phyloP scores from a whole-genome alignment of 2,888 invertebrate genomes.

The Folsomia candida region DNA sequence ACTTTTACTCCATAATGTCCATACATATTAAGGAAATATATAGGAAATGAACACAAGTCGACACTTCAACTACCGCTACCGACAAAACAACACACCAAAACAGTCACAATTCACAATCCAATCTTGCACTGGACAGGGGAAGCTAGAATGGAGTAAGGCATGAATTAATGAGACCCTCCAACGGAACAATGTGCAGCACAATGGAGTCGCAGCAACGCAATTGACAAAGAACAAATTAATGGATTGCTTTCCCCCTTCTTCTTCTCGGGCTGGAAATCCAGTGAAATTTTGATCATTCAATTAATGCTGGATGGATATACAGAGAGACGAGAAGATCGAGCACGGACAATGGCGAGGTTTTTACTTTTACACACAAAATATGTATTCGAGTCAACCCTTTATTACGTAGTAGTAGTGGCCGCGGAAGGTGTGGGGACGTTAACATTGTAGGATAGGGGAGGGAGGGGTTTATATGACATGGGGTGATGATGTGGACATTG shows the following conservation, averaged over 20 bases:
- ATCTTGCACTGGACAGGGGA: not conserved
- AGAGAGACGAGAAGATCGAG: not conserved
- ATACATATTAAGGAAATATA: not conserved
- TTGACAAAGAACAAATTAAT: constrained; percentile 26
- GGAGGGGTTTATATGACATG: no score
- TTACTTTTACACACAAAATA: constrained; percentile 2
- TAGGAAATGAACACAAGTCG: not conserved
- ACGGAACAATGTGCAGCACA: not conserved
- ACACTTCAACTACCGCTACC: not conserved
- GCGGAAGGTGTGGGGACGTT: no score
- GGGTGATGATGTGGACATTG: no score
- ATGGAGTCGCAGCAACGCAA: not conserved
- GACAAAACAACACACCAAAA: not conserved
- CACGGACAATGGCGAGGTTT: not conserved
- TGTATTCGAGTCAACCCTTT: not conserved
- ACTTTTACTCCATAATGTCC: not conserved
- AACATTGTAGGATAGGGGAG: not conserved
- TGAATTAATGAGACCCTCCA: not conserved
- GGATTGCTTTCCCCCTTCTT: constrained; percentile 32
- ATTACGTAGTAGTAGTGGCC: not conserved
- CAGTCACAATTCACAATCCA: not conserved
- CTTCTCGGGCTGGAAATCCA: not conserved
- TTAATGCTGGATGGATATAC: not conserved
- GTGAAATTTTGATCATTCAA: constrained; percentile 1
- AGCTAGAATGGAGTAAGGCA: not conserved